Base-by-base conservation (phyloP, 1,140 invertebrate genomes). In the Ceratosolen fusciceps region DNA sequence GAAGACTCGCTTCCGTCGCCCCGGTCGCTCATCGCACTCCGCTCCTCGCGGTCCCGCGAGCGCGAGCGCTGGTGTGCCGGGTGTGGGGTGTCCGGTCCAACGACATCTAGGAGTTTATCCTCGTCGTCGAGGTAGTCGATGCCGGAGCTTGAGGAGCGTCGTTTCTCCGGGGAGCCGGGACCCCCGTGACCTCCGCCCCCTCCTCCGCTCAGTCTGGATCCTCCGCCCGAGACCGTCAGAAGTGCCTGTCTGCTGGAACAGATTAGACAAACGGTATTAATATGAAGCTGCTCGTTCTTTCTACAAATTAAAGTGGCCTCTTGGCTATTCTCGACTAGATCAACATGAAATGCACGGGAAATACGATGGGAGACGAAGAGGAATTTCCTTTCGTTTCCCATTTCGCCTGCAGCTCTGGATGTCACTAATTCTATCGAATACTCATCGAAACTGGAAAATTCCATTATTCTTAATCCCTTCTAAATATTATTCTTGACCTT, bases 71-170 rank as follows among this genome's bases (percentile, higher is more conserved):
- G 87, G 75, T 90, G 92, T 47, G 91, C 85, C 9, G 92, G 92
- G 39, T 94, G 92, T 0, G 95, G 95, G 83, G 94, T 95, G 82
- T 95, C 94, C 29, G 96, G 96, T 0, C 96, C 96, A 0, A 97
- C 96, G 2, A 97, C 96, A 87, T 97, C 96, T 82, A 98, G 90
- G 37, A 96, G 93, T 84, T 96, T 95, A 86, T 98, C 96, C 49
- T 97, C 96, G 84, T 95, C 93, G 83, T 95, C 94, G 88, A 89
- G 76, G 31, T 94, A 88, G 65, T 93, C 92, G 75, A 92, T 92
- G 85, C 80, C 91, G 77, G 88, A 92, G 82, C 89, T 90, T 83
- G 90, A 89, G 87, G 93, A 90, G 85, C 94, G 93, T 84, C 94
- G 92, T 85, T 91, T 91, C 86, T 93, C 93, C 34, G 95, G 95